Evolutionary conservation across 2,113 vertebrate species (phyloP).

Genomic region (Oenanthe melanoleuca): DNA sequence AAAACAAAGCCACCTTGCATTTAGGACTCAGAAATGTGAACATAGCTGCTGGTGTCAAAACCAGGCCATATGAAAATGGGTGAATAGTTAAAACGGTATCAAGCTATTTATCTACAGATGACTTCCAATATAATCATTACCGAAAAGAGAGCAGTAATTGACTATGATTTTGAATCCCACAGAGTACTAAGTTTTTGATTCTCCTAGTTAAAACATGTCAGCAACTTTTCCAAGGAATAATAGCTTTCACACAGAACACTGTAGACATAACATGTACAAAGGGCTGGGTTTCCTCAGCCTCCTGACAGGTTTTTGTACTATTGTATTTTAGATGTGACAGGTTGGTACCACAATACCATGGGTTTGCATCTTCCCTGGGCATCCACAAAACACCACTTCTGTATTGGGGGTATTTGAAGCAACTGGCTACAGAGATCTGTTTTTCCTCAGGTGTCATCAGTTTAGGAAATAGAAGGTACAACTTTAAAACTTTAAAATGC

Average conservation of each 20-base stretch:
- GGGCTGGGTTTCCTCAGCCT: not conserved
- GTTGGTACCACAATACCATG: rapidly evolving
- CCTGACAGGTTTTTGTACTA: not conserved
- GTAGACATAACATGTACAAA: rapidly evolving
- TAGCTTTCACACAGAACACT: not conserved
- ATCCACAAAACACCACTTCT: not conserved
- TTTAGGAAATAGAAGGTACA: not conserved
- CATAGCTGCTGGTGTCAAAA: not conserved
- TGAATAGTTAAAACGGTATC: not conserved
- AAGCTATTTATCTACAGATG: not conserved
- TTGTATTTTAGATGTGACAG: not conserved
- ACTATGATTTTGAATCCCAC: not conserved
- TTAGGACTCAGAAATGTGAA: not conserved
- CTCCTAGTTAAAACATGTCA: not conserved
- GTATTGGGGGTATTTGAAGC: not conserved
- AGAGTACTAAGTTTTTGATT: not conserved
- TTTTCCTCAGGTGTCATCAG: not conserved
- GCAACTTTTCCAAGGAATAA: not conserved
- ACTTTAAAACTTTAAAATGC: not conserved
- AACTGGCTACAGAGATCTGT: not conserved
- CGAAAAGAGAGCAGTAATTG: not conserved
- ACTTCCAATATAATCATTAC: not conserved
- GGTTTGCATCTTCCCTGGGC: not conserved
- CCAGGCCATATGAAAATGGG: rapidly evolving
- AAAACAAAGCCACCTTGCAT: not conserved